Conservation (phyloP, 2,888 invertebrate genomes). For the Apeira syringaria region DNA sequence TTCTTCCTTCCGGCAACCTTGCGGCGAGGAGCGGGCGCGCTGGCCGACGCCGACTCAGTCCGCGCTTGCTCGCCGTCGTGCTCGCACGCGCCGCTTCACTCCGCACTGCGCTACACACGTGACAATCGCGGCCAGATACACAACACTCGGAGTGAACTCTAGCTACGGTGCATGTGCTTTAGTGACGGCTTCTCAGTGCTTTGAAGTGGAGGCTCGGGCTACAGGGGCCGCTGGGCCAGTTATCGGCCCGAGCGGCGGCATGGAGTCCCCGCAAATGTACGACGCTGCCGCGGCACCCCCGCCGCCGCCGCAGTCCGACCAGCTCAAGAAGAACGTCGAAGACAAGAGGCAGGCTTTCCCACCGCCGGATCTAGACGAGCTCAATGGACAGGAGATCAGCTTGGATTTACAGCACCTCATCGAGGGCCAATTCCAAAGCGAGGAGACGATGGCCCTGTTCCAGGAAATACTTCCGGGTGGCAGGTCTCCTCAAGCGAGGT, state of each 20-base stretch:
- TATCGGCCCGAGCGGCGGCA: slow-evolving; percentile 80
- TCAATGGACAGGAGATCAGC: slow-evolving; percentile 96
- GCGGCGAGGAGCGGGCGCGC: slow-evolving; percentile 50
- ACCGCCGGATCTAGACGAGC: slow-evolving; percentile 93
- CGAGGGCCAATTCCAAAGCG: slow-evolving; percentile 95
- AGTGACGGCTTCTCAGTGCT: slow-evolving; percentile 74
- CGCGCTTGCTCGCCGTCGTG: slow-evolving; percentile 63
- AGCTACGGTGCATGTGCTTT: slow-evolving; percentile 64
- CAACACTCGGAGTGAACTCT: slow-evolving; percentile 29
- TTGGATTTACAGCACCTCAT: slow-evolving; percentile 96
- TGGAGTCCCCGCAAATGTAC: slow-evolving; percentile 95
- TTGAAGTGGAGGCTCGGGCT: slow-evolving; percentile 79
- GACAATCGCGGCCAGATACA: slow-evolving; percentile 29
- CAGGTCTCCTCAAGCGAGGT: slow-evolving; percentile 69
- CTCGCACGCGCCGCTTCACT: slow-evolving; percentile 50
- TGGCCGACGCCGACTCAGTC: slow-evolving; percentile 53
- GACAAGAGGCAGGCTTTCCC: slow-evolving; percentile 89
- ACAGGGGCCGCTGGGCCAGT: slow-evolving; percentile 74
- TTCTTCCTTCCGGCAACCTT: slow-evolving; percentile 78
- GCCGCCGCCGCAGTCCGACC: slow-evolving; percentile 85
- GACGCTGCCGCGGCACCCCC: slow-evolving; percentile 87
- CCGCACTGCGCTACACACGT: slow-evolving; percentile 40
- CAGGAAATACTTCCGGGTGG: slow-evolving; percentile 90
- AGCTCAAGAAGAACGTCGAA: slow-evolving; percentile 81
- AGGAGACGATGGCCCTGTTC: slow-evolving; percentile 89